Evolutionary conservation across 1,140 invertebrate species (phyloP).

Genomic region (Panulirus ornatus): DNA sequence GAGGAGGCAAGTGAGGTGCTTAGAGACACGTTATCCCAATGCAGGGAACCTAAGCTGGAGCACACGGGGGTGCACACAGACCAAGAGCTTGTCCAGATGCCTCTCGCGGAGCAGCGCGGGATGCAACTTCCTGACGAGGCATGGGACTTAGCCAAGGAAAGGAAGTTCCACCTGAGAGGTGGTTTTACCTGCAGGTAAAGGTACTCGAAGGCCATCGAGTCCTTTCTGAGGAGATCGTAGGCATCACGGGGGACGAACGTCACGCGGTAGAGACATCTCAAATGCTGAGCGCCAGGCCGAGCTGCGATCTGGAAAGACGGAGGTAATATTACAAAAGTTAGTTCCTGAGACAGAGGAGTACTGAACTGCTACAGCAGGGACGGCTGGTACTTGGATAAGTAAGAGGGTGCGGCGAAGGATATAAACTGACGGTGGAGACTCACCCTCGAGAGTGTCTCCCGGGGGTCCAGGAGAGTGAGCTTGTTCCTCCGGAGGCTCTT

Average conservation of each 20-base stretch:
- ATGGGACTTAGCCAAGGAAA: background rate
- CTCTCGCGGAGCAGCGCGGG: background rate
- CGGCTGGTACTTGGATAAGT: background rate
- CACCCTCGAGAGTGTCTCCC: conserved; percentile 91
- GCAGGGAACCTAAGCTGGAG: too few relatives aligned
- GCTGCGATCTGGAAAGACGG: conserved; percentile 86
- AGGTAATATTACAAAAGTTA: too few relatives aligned
- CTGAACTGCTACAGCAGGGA: background rate
- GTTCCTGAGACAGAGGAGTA: too few relatives aligned
- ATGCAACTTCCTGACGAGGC: background rate
- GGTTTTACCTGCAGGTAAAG: conserved; percentile 86
- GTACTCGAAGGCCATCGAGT: conserved; percentile 92
- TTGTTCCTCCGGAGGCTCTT: conserved; percentile 91
- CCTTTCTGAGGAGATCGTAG: conserved; percentile 88
- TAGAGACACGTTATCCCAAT: too few relatives aligned
- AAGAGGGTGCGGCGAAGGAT: too few relatives aligned
- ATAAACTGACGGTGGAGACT: conserved; percentile 72
- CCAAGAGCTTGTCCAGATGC: background rate
- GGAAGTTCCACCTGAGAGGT: background rate
- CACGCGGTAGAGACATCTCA: conserved; percentile 91
- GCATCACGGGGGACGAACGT: conserved; percentile 92
- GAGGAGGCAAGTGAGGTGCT: background rate
- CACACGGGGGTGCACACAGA: too few relatives aligned
- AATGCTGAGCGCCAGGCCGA: conserved; percentile 90
- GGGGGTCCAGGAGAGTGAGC: conserved; percentile 89